phyloP scores from a whole-genome alignment of 2,888 invertebrate species.

The Cremastinae sp. region DNA sequence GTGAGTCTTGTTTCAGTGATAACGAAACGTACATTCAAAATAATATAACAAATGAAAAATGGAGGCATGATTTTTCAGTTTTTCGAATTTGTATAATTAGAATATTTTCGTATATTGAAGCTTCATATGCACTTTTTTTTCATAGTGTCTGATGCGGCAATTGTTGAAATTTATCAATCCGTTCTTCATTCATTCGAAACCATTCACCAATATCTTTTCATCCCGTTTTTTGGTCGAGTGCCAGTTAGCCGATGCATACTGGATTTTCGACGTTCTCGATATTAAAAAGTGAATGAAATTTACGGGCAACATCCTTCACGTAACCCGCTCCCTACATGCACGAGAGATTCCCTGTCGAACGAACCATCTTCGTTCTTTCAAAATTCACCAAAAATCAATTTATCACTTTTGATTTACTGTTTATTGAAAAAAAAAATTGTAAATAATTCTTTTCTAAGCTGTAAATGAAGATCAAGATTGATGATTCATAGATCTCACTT shows the following conservation, averaged over 20 bases:
- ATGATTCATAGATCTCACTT: too few relatives aligned
- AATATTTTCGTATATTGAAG: background rate
- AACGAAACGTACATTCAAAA: too few relatives aligned
- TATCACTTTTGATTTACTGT: background rate
- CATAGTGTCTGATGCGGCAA: background rate
- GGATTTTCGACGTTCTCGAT: constrained; percentile 70
- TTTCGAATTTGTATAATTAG: background rate
- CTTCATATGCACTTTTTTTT: background rate
- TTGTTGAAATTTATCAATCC: background rate
- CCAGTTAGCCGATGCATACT: constrained; percentile 46
- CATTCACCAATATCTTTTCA: constrained; percentile 31
- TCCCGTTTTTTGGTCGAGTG: background rate
- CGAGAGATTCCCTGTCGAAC: constrained; percentile 10
- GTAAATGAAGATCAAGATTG: too few relatives aligned
- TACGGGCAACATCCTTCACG: constrained; percentile 61
- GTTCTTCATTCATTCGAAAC: constrained; percentile 11
- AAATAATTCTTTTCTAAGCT: too few relatives aligned
- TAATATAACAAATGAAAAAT: too few relatives aligned
- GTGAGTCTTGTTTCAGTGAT: too few relatives aligned
- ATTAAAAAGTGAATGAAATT: constrained; percentile 74
- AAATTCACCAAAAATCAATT: background rate
- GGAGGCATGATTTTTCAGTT: too few relatives aligned
- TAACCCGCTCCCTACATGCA: constrained; percentile 2
- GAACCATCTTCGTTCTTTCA: background rate
- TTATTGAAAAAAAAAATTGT: too few relatives aligned